Evolutionary conservation across 2,797 vertebrate genomes (phyloP).

Genomic region (Anguilla marmorata): DNA sequence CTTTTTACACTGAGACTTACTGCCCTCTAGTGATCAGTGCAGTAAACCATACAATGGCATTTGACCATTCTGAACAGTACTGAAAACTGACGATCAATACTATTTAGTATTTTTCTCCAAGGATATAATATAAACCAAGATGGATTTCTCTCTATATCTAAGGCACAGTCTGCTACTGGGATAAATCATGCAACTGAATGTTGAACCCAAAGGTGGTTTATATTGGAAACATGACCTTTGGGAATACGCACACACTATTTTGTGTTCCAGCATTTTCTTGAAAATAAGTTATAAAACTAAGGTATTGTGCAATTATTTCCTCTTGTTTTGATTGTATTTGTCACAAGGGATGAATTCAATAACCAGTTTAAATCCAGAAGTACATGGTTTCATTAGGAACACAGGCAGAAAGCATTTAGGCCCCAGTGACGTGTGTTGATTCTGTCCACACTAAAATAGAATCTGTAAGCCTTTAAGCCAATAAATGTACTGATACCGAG

Average conservation of each 20-base stretch:
- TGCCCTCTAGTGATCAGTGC: conserved; percentile 19
- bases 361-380: neutral
- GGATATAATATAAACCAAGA: neutral
- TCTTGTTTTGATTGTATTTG: neutral
- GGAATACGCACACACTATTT: neutral
- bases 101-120: neutral
- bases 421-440: conserved; percentile 45
- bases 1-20: neutral
- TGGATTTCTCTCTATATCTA: neutral
- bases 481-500: conserved; percentile 56
- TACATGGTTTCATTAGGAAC: conserved; percentile 16
- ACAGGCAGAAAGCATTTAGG: conserved; percentile 42
- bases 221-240: neutral
- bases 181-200: neutral
- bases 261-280: neutral
- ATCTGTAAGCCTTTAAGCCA: conserved; percentile 68
- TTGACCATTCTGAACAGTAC: neutral
- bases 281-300: neutral
- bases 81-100: neutral
- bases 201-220: neutral
- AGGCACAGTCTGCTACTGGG: neutral
- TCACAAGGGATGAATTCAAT: neutral
- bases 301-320: neutral
- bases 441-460: conserved; percentile 53
- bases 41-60: neutral